Evolutionary conservation across 1,140 invertebrate genomes (phyloP).

Genomic region (Ceratoteleas bidentatus): DNA sequence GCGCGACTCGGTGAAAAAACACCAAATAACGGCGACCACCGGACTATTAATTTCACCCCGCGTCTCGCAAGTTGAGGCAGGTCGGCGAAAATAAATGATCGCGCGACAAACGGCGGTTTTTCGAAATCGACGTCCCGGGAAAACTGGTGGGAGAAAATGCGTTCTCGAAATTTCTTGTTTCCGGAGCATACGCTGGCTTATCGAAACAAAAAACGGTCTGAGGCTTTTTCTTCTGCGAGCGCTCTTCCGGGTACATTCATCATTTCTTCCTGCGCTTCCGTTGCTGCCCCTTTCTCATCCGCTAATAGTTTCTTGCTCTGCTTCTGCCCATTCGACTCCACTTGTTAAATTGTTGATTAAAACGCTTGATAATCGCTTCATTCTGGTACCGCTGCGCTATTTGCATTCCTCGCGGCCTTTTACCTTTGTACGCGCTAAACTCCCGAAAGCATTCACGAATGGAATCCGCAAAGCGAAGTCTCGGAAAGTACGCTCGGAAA

Average conservation of each 20-base stretch:
- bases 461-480: background rate
- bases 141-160: no score
- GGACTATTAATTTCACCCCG: slow-evolving; percentile 23
- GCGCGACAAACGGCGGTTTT: no score
- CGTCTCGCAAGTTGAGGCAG: slow-evolving; percentile 20
- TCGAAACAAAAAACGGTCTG: slow-evolving; percentile 44
- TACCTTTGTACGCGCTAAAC: background rate
- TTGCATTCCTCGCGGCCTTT: slow-evolving; percentile 33
- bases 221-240: slow-evolving; percentile 39
- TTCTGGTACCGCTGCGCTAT: slow-evolving; percentile 46
- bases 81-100: slow-evolving; percentile 15
- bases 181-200: background rate
- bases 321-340: slow-evolving; percentile 58
- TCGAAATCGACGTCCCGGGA: no score
- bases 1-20: slow-evolving; percentile 13
- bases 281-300: slow-evolving; percentile 64
- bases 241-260: slow-evolving; percentile 62
- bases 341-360: slow-evolving; percentile 62
- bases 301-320: slow-evolving; percentile 55
- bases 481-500: background rate
- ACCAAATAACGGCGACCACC: slow-evolving; percentile 25
- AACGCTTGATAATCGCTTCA: slow-evolving; percentile 48
- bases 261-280: slow-evolving; percentile 68
- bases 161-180: no score
- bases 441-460: no score